Evolutionary conservation across 2,797 vertebrate species (phyloP).

Genomic region (Esox lucius): DNA sequence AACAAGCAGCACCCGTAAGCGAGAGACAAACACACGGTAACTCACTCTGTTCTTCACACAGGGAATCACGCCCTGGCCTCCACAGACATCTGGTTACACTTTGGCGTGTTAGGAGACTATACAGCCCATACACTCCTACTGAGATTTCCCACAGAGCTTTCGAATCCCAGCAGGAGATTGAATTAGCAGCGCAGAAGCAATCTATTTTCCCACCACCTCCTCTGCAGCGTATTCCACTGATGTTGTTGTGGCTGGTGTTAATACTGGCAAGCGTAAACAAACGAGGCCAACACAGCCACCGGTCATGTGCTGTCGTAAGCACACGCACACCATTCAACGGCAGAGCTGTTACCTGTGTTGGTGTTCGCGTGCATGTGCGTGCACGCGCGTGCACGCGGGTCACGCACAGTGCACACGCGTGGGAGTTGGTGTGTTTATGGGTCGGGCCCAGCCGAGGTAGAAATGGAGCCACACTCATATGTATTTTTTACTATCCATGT

Average conservation of each 20-base stretch:
- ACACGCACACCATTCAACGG: not conserved
- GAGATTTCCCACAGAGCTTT: not conserved
- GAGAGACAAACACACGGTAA: not conserved
- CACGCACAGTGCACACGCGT: not conserved
- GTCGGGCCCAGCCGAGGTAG: not conserved
- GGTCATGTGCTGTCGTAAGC: too few relatives aligned
- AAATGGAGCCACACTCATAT: not conserved
- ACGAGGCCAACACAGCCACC: not conserved
- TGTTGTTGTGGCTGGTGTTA: not conserved
- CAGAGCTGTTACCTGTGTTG: not conserved
- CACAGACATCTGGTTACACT: not conserved
- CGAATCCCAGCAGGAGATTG: constrained; percentile 5
- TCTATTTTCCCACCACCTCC: not conserved
- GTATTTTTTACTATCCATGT: too few relatives aligned
- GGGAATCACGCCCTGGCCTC: not conserved
- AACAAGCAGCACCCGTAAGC: not conserved
- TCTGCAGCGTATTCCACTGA: not conserved
- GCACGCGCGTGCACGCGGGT: too few relatives aligned
- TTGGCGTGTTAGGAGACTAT: not conserved
- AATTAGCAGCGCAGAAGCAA: not conserved
- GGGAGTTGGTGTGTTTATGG: not conserved
- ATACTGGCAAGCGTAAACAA: not conserved
- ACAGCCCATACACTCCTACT: not conserved
- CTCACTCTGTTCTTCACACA: not conserved
- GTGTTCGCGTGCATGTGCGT: too few relatives aligned